Base-by-base conservation (phyloP, 2,888 invertebrate species). In the Chromoteleia sp. region DNA sequence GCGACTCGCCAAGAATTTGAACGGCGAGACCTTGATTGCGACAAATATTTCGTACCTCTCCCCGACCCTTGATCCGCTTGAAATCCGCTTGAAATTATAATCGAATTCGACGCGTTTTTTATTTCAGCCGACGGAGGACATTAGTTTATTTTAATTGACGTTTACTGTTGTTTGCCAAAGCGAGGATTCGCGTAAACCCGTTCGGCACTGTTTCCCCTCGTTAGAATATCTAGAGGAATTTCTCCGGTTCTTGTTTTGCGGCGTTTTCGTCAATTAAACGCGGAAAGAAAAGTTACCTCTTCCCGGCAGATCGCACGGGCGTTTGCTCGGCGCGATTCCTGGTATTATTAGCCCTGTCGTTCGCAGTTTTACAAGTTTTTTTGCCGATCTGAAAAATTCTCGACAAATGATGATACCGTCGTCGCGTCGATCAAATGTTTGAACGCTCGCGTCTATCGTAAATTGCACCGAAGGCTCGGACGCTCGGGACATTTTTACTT, bases 371-470 rank as follows among this genome's bases (percentile, higher is more conserved):
- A 48, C 67, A 67, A 43, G 19, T 76, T 68, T 68, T 76, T 39
- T 39, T 43, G 12, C 2, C 2, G 17, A 5, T 8, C 17, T 25
- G 50, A 76, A 76, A 68, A 43, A 61, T 61, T 33, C 61, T 36
- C 15, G 61, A 61, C 76, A 76, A 76, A 76, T 61, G 61, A 67
- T 41, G 74, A 63, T 61, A 54, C 61, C 19, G n/a, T n/a, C 10
- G 17, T 25, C 3, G 21, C 50, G 33, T 71, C 70, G 33, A 33
- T 48, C 19, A 58, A 70, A 70, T 48, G 58, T 45, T 70, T 33
- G 33, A 30, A 70, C 36, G 56, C 29, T 17, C 29, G 33, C 10
- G n/a, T 41, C 48, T 61, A 41, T 73, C 74, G 36, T 63, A 50
- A 59, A 54, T 63, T 25, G 73, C 43, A 15, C 17, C 12, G 14